phyloP scores from a whole-genome alignment of 2,797 vertebrate species.

The Glyptemys insculpta region DNA sequence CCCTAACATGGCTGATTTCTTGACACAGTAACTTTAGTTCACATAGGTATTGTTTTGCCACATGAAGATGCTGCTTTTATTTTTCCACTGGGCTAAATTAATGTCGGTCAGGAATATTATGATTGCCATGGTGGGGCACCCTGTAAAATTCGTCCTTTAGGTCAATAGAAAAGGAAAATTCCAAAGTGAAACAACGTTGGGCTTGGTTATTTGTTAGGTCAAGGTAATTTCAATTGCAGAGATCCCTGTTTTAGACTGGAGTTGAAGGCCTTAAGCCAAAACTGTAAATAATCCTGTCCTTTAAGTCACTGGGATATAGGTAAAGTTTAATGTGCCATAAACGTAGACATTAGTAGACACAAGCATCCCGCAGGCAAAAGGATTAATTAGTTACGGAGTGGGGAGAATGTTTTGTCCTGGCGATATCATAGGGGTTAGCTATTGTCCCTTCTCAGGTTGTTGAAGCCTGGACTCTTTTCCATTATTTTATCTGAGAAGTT shows the following conservation, averaged over 20 bases:
- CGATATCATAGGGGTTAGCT: background rate
- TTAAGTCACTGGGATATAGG: slow-evolving; percentile 11
- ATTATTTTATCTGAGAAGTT: background rate
- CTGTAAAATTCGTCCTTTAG: background rate
- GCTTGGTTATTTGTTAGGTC: background rate
- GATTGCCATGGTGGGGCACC: background rate
- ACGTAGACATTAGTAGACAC: slow-evolving; percentile 22
- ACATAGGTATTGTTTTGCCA: background rate
- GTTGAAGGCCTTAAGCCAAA: background rate
- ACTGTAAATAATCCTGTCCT: slow-evolving; percentile 25
- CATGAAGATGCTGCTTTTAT: background rate
- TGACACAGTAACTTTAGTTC: background rate
- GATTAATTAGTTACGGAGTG: slow-evolving; percentile 37
- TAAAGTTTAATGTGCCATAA: slow-evolving; percentile 51
- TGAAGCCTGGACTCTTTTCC: slow-evolving; percentile 20
- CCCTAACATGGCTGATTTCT: background rate
- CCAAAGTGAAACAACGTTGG: background rate
- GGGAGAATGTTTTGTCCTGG: slow-evolving; percentile 13
- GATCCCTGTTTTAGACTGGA: slow-evolving; percentile 3
- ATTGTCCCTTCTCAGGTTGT: background rate
- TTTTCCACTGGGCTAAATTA: background rate
- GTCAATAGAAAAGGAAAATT: background rate
- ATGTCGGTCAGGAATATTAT: background rate
- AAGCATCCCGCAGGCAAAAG: slow-evolving; percentile 33
- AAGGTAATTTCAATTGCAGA: background rate